A percentile compares a stretch with the other conserved stretches of the same genome.
phyloP scores from a whole-genome alignment of 2,888 invertebrate genomes.

The Drosophila emarginata region DNA sequence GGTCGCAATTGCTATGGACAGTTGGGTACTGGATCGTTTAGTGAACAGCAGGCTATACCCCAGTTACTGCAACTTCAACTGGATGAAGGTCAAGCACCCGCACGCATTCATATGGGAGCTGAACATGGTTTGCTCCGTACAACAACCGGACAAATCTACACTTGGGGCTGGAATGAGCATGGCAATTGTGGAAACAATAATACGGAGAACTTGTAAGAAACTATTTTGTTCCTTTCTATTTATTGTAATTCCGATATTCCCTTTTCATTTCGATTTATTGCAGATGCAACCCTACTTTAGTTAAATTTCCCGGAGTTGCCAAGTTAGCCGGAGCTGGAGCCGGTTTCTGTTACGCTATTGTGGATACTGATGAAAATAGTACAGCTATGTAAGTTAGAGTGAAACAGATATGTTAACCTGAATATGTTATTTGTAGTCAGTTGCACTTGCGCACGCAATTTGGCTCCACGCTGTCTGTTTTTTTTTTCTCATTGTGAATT shows the following conservation, averaged over 20 bases:
- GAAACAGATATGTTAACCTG: neutral
- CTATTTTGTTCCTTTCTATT: too few relatives aligned
- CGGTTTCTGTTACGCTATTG: slow-evolving; percentile 80
- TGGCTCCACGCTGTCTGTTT: neutral
- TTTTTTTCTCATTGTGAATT: neutral
- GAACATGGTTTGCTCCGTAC: slow-evolving; percentile 90
- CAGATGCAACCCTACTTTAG: slow-evolving; percentile 73
- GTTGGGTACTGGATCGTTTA: slow-evolving; percentile 84
- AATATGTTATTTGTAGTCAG: neutral
- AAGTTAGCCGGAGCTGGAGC: slow-evolving; percentile 79
- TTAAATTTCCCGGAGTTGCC: slow-evolving; percentile 71
- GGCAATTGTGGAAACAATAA: slow-evolving; percentile 90
- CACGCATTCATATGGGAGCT: slow-evolving; percentile 85
- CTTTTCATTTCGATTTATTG: neutral
- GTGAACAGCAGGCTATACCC: slow-evolving; percentile 78
- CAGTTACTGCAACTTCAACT: slow-evolving; percentile 63
- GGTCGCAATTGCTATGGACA: slow-evolving; percentile 92
- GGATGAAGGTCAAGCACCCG: slow-evolving; percentile 58
- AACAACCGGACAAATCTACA: slow-evolving; percentile 86
- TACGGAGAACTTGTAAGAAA: slow-evolving; percentile 80
- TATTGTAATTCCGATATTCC: neutral
- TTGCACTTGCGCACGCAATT: neutral
- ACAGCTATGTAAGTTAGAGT: neutral
- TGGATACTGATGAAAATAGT: slow-evolving; percentile 29
- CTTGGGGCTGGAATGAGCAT: slow-evolving; percentile 97